A percentile compares a stretch with the other conserved stretches of the same genome.
phyloP scores from a whole-genome alignment of 2,888 invertebrate species.

The Silvanus unidentatus region DNA sequence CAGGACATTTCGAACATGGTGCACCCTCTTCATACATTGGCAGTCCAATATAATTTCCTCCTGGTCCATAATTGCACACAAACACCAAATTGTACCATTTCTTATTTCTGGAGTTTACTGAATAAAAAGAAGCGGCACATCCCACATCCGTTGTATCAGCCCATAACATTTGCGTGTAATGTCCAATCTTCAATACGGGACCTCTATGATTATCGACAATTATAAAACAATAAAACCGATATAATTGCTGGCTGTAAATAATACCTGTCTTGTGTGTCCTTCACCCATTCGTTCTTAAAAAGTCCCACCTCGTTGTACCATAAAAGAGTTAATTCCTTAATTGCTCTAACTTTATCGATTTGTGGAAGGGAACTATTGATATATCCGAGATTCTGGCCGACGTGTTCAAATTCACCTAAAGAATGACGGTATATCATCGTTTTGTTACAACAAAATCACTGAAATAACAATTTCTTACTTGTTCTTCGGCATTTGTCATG shows the following conservation, averaged over 20 bases:
- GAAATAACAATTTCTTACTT: slow-evolving; percentile 24
- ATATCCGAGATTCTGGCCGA: slow-evolving; percentile 41
- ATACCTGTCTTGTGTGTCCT: slow-evolving; percentile 35
- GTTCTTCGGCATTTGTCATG: slow-evolving; percentile 41
- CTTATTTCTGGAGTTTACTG: slow-evolving; percentile 13
- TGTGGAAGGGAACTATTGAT: slow-evolving; percentile 30
- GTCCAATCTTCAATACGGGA: slow-evolving; percentile 33
- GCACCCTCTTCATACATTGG: slow-evolving; percentile 37
- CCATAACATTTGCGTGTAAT: slow-evolving; percentile 44
- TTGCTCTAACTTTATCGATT: slow-evolving; percentile 27
- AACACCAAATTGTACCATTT: slow-evolving; percentile 37
- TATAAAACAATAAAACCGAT: background rate
- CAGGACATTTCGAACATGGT: slow-evolving; percentile 32
- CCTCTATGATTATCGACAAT: slow-evolving; percentile 19
- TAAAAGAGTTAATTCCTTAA: slow-evolving; percentile 31
- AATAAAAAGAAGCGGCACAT: slow-evolving; percentile 37
- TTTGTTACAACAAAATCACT: background rate
- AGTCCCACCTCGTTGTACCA: slow-evolving; percentile 42
- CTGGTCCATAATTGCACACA: slow-evolving; percentile 42
- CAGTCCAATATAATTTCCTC: slow-evolving; percentile 38
- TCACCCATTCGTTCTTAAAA: slow-evolving; percentile 35
- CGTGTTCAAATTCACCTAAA: slow-evolving; percentile 30
- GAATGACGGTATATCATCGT: no score
- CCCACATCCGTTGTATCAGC: slow-evolving; percentile 38
- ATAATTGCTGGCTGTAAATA: slow-evolving; percentile 1